Conservation (phyloP, 2,888 invertebrate species). For the Sclerodermus sp. region DNA sequence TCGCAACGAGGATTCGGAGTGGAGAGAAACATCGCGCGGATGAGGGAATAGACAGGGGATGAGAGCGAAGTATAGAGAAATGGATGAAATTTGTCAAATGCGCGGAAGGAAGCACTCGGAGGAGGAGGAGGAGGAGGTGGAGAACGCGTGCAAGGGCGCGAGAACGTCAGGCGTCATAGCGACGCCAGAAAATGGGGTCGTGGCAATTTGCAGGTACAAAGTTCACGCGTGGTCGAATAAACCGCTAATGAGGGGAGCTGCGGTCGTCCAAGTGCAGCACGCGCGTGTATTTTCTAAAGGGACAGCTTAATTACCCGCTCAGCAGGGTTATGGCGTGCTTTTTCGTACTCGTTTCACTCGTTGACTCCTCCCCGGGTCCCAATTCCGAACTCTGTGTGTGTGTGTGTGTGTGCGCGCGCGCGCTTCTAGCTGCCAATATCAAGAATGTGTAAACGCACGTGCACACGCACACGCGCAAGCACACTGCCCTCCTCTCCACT, state of each 20-base stretch:
- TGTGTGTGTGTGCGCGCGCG: too few species aligned
- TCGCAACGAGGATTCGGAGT: too few species aligned
- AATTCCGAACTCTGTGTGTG: too few species aligned
- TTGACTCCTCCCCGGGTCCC: slow-evolving; percentile 3
- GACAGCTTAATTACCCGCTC: slow-evolving; percentile 28
- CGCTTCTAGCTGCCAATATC: too few species aligned
- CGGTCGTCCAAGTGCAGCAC: slow-evolving; percentile 10
- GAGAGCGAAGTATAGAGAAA: too few species aligned
- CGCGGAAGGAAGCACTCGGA: too few species aligned
- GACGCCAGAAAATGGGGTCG: slow-evolving; percentile 7
- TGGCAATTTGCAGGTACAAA: slow-evolving; percentile 47
- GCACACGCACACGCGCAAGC: not conserved
- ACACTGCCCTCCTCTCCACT: not conserved
- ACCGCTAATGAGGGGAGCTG: slow-evolving; percentile 38
- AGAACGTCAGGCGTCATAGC: not conserved
- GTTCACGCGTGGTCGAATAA: slow-evolving; percentile 35
- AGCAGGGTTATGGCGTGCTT: slow-evolving; percentile 15
- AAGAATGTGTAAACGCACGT: too few species aligned
- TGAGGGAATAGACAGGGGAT: too few species aligned
- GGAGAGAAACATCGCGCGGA: too few species aligned
- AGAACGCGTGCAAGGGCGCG: not conserved
- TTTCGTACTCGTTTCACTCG: slow-evolving; percentile 13
- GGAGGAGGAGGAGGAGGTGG: not conserved
- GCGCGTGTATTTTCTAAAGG: slow-evolving; percentile 32
- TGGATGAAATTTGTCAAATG: too few species aligned